Evolutionary conservation across 2,797 vertebrate genomes (phyloP), one percentile per base, ranked within the genome.

Genomic region (Antennarius maculatus): DNA sequence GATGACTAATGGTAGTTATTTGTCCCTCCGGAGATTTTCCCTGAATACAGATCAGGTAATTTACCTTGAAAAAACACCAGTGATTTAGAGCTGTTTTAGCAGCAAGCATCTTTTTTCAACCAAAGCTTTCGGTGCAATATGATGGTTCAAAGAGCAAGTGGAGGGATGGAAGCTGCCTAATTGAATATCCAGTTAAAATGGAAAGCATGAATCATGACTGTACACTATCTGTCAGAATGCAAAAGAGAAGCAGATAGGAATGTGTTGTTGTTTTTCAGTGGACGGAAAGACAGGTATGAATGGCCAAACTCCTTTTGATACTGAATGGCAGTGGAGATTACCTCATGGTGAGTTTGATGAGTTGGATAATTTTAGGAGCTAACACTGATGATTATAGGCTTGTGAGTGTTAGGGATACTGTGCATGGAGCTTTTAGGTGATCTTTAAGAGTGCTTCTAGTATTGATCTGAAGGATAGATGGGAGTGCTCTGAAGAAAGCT

Each of bases 1-100:
- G 66, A 69, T 84, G 76, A 83, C 63, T 83, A 81, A 83, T 88
- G 69, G 76, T 56, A 67, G 70, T 80, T 83, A 77, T 77, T 84
- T 81, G 70, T 79, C 74, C 76, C 62, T 65, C 37, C 58, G 49
- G 42, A 64, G 71, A 72, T 59, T 74, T 76, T 71, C 56, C 55
- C 52, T 56, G 78, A 81, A 85, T 88, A 74, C 70, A 72, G 77
- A 85, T 80, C 28, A 82, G 74, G 50, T 56, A 28, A 77, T 82
- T 82, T 83, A 59, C 50, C 31, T 23, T 45, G 53, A 50, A 61
- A 54, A 74, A 69, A 62, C 1, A 27, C 55, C 46, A 42, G 41
- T 39, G 62, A 76, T 17, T 52, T 58, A 42, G 49, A 63, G 46
- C 69, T 66, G 51, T 31, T 82, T 83, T 73, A 28, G 37, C 31